Evolutionary conservation across 2,113 vertebrate species (phyloP).

Genomic region (Prunella fulvescens): DNA sequence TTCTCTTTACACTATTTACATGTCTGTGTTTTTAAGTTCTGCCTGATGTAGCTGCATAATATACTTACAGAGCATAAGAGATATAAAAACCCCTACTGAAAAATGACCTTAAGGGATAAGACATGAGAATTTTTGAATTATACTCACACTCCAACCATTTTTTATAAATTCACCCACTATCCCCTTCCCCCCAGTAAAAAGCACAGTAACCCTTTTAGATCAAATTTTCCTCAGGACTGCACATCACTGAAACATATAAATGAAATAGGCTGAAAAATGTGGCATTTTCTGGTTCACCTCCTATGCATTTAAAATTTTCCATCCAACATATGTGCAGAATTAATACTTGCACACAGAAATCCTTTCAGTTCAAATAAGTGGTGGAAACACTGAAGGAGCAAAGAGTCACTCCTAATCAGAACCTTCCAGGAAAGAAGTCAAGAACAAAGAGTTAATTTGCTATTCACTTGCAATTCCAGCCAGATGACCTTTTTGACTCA

Average conservation of each 20-base stretch:
- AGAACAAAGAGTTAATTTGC: neutral
- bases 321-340: neutral
- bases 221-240: neutral
- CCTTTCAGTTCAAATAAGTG: neutral
- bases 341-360: neutral
- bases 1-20: neutral
- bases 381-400: neutral
- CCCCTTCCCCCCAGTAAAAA: rapidly evolving
- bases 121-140: neutral
- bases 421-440: neutral
- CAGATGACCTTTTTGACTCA: neutral
- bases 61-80: neutral
- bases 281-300: slow-evolving; percentile 21
- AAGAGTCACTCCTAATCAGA: neutral
- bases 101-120: neutral
- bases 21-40: neutral
- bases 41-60: neutral
- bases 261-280: slow-evolving; percentile 11
- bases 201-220: neutral
- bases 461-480: neutral
- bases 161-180: neutral
- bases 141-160: neutral
- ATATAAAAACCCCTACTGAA: neutral
- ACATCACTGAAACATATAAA: neutral
- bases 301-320: neutral